Conservation (phyloP, 2,797 vertebrate species). For the Typhlichthys eigenmanni region DNA sequence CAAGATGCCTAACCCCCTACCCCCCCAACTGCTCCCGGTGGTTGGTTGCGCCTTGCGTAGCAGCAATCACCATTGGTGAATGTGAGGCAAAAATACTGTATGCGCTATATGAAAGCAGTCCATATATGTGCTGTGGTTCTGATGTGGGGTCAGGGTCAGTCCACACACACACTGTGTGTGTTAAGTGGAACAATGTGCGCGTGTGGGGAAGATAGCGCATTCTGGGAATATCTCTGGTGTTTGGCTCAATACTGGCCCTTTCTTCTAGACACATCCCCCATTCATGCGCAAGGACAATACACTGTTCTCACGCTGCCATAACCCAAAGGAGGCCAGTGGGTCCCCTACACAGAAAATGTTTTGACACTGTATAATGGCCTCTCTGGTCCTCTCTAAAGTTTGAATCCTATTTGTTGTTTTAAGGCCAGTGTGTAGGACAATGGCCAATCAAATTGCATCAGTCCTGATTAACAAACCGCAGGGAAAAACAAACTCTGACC, state of each 20-base stretch:
- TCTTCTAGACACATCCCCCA: slow-evolving; percentile 78
- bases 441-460: not conserved
- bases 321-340: slow-evolving; percentile 46
- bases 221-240: slow-evolving; percentile 79
- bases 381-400: slow-evolving; percentile 37
- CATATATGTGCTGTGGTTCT: too few relatives aligned
- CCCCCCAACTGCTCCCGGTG: too few relatives aligned
- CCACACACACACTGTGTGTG: slow-evolving; percentile 26
- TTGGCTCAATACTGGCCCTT: slow-evolving; percentile 78
- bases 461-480: slow-evolving; percentile 16
- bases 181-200: slow-evolving; percentile 65
- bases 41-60: too few relatives aligned
- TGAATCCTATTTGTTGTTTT: slow-evolving; percentile 29
- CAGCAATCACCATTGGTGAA: too few relatives aligned
- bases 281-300: slow-evolving; percentile 79
- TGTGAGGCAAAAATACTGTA: too few relatives aligned
- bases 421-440: slow-evolving; percentile 5
- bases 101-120: too few relatives aligned
- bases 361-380: slow-evolving; percentile 39
- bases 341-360: slow-evolving; percentile 44
- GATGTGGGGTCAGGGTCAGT: slow-evolving; percentile 3
- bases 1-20: too few relatives aligned
- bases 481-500: slow-evolving; percentile 31
- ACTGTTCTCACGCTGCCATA: slow-evolving; percentile 59
- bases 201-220: slow-evolving; percentile 74